Evolutionary conservation across 2,888 invertebrate species (phyloP), one percentile per base, ranked within the genome.

Genomic region (Marronus borbonicus): DNA sequence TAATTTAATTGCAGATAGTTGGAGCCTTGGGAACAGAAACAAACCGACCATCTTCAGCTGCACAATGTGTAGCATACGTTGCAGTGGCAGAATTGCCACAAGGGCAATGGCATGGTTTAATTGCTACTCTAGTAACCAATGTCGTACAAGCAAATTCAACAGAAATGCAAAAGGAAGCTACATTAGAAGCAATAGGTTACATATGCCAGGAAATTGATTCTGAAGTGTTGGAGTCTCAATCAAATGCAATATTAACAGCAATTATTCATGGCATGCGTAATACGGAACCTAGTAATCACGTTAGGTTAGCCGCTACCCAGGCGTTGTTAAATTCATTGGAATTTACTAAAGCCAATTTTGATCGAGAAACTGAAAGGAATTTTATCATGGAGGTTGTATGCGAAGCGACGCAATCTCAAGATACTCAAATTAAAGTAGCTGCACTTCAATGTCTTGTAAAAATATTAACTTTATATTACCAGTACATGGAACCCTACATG

Each of bases 401-500:
- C 90, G 98, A 99, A 90, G 97, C 99, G 2, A 99, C 99, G 1
- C 99, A 99, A 88, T 97, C 96, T 5, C 89, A 91, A 72, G 97
- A 98, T 86, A 94, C 95, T 78, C 94, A 96, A 89, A 97, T 99
- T 75, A 94, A 95, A 90, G 99, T 99, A 17, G 98, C 98, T 10
- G 98, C 99, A 2, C 91, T 99, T 76, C 99, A 99, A 88, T 99
- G 99, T 90, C 92, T 99, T 86, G 99, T 94, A 4, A 98, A 98
- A 91, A 99, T 99, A 83, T 95, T 99, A 92, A 96, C 98, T 0
- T 91, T 99, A 3, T 99, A 99, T 89, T 99, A 99, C 88, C 97
- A 98, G 89, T 96, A 96, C 87, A 99, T 99, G 99, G 98, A 99
- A 88, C 95, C 96, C 14, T 99, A 99, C 87, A 99, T 99, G 99